A percentile compares a stretch with the other conserved stretches of the same genome.
These are phyloP conservation scores for Ceyx margarethae DNA, from an alignment of 2,113 vertebrate species.

Conservation along the genomic window DNA sequence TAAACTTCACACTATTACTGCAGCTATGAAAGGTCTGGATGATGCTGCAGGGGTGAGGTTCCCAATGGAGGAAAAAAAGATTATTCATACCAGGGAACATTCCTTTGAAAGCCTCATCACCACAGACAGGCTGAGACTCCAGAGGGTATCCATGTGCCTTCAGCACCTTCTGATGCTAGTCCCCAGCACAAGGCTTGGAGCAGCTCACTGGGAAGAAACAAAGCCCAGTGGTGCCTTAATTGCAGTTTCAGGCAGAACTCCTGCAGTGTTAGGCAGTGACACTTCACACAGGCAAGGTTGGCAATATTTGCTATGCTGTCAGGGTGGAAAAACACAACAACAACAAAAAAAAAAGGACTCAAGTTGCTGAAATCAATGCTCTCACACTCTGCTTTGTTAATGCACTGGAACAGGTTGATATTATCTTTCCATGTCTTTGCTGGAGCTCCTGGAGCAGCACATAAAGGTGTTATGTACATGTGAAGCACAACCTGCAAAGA, in stretches of 20 bases:
- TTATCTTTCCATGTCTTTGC: background rate
- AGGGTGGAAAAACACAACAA: background rate
- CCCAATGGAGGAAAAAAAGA: background rate
- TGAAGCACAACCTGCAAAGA: background rate
- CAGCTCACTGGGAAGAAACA: background rate
- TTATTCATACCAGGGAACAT: background rate
- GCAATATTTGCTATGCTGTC: background rate
- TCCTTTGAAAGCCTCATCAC: background rate
- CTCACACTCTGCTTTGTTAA: accelerated
- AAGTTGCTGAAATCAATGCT: background rate
- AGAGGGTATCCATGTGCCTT: background rate
- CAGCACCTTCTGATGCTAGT: background rate
- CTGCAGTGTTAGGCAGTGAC: background rate
- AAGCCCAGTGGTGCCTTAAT: background rate
- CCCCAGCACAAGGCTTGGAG: background rate
- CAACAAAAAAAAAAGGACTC: background rate
- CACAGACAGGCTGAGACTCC: background rate
- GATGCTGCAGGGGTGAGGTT: background rate
- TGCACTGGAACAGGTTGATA: accelerated
- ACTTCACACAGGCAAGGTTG: background rate
- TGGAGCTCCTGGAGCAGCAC: background rate
- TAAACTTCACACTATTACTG: accelerated
- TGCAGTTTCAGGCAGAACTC: background rate
- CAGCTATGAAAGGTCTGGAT: background rate
- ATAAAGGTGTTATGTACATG: accelerated